These are phyloP conservation scores for Trimorus sp. DNA, from an alignment of 2,888 invertebrate genomes.

Conservation along the genomic window DNA sequence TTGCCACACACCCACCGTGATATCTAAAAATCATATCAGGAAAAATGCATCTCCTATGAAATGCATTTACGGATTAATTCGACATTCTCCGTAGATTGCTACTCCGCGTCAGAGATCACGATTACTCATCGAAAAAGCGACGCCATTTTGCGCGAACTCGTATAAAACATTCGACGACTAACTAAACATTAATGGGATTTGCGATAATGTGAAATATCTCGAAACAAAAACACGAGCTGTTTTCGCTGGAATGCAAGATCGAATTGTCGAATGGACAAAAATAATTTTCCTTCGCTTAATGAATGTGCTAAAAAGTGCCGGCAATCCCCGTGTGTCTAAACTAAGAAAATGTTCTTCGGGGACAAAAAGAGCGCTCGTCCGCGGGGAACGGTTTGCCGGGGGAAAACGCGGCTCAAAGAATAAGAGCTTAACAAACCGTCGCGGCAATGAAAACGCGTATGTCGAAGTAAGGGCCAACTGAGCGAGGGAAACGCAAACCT, in stretches of 20 bases:
- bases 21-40: slow-evolving; percentile 13
- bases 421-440: slow-evolving; percentile 61
- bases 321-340: slow-evolving; percentile 53
- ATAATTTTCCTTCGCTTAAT: slow-evolving; percentile 9
- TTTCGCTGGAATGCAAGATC: no score
- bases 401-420: slow-evolving; percentile 49
- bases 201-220: no score
- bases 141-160: neutral
- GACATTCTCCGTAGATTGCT: neutral
- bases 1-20: neutral
- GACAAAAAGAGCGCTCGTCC: slow-evolving; percentile 54
- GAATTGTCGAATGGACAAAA: no score
- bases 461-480: slow-evolving; percentile 61
- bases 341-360: slow-evolving; percentile 56
- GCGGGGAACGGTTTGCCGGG: slow-evolving; percentile 37
- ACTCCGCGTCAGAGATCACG: neutral
- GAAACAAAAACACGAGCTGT: no score
- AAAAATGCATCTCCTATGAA: slow-evolving; percentile 3
- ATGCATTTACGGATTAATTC: slow-evolving; percentile 17
- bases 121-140: neutral
- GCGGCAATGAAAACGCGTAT: slow-evolving; percentile 55
- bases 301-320: slow-evolving; percentile 18
- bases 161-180: neutral
- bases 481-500: slow-evolving; percentile 76
- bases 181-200: no score